Percentiles rank a stretch among this genome's conserved stretches.
These are phyloP conservation scores for Apeltes quadracus DNA, from an alignment of 2,113 vertebrate species.

Conservation along the genomic window DNA sequence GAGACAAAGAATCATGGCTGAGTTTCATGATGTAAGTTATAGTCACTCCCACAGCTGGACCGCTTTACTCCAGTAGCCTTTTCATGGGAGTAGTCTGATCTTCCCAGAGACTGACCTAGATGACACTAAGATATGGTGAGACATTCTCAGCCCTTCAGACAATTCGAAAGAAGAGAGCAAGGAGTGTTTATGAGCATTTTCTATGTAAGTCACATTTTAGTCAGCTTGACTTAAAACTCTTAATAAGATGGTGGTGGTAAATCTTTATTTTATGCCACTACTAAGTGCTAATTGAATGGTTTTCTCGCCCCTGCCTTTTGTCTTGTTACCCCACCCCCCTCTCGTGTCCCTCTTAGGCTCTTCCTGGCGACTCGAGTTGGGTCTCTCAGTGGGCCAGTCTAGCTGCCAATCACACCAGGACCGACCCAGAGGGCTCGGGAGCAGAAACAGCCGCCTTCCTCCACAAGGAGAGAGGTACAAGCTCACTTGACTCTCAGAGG, in stretches of 20 bases:
- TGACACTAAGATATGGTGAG: conserved; percentile 57
- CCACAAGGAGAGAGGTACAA: conserved; percentile 88
- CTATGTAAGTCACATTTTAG: background rate
- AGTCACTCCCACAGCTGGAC: conserved; percentile 45
- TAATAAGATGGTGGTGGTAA: background rate
- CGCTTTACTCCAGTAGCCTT: conserved; percentile 19
- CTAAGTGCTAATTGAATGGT: no score
- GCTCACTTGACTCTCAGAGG: conserved; percentile 5
- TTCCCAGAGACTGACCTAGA: conserved; percentile 68
- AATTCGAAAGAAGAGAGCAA: conserved; percentile 29
- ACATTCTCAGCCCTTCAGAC: conserved; percentile 52
- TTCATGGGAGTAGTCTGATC: conserved; percentile 45
- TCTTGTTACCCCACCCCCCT: conserved; percentile 3
- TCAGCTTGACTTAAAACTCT: background rate
- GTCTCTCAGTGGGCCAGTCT: conserved; percentile 96
- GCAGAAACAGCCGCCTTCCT: conserved; percentile 82
- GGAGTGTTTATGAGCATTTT: conserved; percentile 14
- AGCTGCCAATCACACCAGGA: conserved; percentile 93
- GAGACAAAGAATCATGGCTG: conserved; percentile 5
- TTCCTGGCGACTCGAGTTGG: conserved; percentile 86
- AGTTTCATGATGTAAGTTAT: conserved; percentile 44
- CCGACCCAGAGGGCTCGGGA: conserved; percentile 89
- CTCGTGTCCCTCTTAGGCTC: conserved; percentile 58
- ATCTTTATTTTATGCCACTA: background rate
- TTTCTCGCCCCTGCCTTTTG: background rate